Percentiles rank a stretch among this genome's conserved stretches.
Conservation (phyloP, 2,113 vertebrate genomes). For the Coptodon rendalli region DNA sequence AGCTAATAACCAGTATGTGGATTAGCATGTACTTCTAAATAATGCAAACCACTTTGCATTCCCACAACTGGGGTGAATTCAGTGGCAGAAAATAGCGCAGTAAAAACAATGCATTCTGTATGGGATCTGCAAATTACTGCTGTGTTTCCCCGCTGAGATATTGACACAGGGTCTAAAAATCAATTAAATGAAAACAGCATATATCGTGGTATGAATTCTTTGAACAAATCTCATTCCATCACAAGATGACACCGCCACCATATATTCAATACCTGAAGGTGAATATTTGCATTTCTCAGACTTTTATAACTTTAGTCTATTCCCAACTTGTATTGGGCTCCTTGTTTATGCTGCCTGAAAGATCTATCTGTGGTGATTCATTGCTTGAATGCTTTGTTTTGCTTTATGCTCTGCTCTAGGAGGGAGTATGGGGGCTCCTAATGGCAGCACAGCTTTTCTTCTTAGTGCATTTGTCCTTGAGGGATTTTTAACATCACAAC, state of each 20-base stretch:
- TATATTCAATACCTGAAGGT: conserved; percentile 41
- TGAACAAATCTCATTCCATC: conserved; percentile 35
- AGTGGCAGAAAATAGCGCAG: neutral
- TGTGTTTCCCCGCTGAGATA: conserved; percentile 29
- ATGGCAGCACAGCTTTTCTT: conserved; percentile 53
- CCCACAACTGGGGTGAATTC: neutral
- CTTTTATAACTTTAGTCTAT: conserved; percentile 48
- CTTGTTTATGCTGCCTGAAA: conserved; percentile 56
- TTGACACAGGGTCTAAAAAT: conserved; percentile 28
- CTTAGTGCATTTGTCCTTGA: conserved; percentile 61
- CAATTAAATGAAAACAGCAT: conserved; percentile 42
- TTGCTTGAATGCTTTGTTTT: conserved; percentile 60
- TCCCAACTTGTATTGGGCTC: conserved; percentile 41
- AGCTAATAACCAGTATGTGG: neutral
- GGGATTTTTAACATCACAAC: conserved; percentile 60
- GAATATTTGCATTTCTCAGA: conserved; percentile 61
- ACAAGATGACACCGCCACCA: conserved; percentile 21
- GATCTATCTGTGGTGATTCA: conserved; percentile 60
- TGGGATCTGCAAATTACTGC: conserved; percentile 27
- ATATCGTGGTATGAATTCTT: conserved; percentile 23
- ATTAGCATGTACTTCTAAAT: neutral
- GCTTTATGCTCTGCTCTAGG: conserved; percentile 32
- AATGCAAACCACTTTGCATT: conserved; percentile 1
- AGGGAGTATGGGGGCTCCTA: conserved; percentile 33
- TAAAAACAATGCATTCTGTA: neutral